Base-by-base conservation (phyloP, 2,888 invertebrate genomes). In the Epirrhoe tristata region DNA sequence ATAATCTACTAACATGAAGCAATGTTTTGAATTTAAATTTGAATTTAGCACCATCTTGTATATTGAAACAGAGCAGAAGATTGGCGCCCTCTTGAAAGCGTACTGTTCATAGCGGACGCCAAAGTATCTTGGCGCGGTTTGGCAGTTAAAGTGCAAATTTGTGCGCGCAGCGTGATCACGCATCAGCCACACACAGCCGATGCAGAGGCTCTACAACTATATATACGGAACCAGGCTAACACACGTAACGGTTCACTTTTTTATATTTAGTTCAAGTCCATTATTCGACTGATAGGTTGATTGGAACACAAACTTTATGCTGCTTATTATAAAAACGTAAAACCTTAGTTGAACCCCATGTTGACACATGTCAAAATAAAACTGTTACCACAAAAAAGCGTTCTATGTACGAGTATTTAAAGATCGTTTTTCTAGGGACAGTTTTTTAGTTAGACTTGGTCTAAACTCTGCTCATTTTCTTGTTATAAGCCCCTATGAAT, bases 121-220 rank as follows among this genome's bases (percentile, higher is more conserved):
- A 94, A 94, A 24, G 93, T 97, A 32, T 91, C 91, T 1, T 95
- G 95, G 92, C 95, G 95, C 8, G 86, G 84, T 8, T 94, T 93
- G 67, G 88, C 93, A 17, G 93, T 91, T 54, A 81, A 90, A 17
- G 90, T 94, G 63, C 92, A 94, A 16, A 92, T 94, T 0, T 87
- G 91, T 62, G 86, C 94, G 3, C 93, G 94, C 57, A 95, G 95
- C 5, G 90, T 97, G 24, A 88, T 97, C 67, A 97, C 96, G 3
- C 97, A 96, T 81, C 95, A 97, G 88, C 97, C 97, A 0, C 88
- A 95, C 67, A 94, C 95, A 1, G 87, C 94, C 0, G 95, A 97
- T 78, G 94, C 95, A 0, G 90, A 94, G 66, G 84, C 90, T 0
- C 83, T 96, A 65, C 86, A 94, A 32, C 86, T 93, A 1, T 94